phyloP scores from a whole-genome alignment of 2,888 invertebrate species.

The Acronicta alni region DNA sequence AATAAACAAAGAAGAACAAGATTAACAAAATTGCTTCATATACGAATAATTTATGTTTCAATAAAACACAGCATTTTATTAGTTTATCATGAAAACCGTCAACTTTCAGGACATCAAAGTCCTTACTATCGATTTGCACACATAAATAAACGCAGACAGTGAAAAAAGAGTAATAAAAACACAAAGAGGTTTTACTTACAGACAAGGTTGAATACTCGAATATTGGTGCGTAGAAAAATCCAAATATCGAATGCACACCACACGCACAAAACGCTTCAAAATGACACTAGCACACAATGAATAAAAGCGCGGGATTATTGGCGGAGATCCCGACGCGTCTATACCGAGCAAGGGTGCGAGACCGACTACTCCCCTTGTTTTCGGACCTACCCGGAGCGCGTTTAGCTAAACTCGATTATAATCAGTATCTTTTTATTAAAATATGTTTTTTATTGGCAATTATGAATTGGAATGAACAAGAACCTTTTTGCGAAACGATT shows the following conservation, averaged over 20 bases:
- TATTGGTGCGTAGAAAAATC: conserved; percentile 49
- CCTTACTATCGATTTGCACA: conserved; percentile 34
- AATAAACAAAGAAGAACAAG: conserved; percentile 2
- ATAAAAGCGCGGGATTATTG: conserved; percentile 56
- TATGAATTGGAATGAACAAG: background rate
- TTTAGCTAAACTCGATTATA: conserved; percentile 29
- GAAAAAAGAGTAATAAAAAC: conserved; percentile 1
- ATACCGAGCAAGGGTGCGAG: conserved; percentile 42
- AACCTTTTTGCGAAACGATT: background rate
- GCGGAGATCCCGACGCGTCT: conserved; percentile 39
- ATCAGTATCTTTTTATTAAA: conserved; percentile 13
- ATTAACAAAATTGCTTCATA: conserved; percentile 5
- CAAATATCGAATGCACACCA: conserved; percentile 50
- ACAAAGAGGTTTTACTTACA: conserved; percentile 46
- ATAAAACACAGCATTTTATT: background rate
- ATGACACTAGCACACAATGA: conserved; percentile 48
- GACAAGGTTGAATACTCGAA: conserved; percentile 24
- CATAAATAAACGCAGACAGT: conserved; percentile 24
- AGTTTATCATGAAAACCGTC: conserved; percentile 10
- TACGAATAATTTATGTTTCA: background rate
- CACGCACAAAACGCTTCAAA: conserved; percentile 49
- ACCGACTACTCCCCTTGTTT: conserved; percentile 48
- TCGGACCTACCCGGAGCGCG: conserved; percentile 32
- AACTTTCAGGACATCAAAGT: conserved; percentile 30
- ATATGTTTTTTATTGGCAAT: background rate